A percentile compares a stretch with the other conserved stretches of the same genome.
phyloP scores from a whole-genome alignment of 2,888 invertebrate species.

The Antheraea assamensis region DNA sequence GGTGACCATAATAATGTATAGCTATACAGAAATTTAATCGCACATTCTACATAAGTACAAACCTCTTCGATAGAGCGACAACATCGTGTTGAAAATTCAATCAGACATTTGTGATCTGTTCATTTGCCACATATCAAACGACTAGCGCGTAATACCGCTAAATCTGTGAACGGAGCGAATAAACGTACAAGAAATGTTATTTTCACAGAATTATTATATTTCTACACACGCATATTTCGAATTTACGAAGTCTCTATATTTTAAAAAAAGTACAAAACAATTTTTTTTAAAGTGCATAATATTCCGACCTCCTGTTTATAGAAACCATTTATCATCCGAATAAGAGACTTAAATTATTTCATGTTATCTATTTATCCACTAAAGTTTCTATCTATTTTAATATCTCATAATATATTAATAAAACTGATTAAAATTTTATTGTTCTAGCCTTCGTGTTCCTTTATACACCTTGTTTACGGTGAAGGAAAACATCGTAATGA shows the following conservation, averaged over 20 bases:
- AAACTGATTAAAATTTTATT: too few species aligned
- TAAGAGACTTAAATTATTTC: too few species aligned
- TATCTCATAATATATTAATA: too few species aligned
- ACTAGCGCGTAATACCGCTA: conserved; percentile 62
- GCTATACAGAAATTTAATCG: not conserved
- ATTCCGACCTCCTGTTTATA: too few species aligned
- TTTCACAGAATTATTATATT: conserved; percentile 52
- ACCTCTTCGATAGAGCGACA: conserved; percentile 56
- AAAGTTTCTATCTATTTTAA: too few species aligned
- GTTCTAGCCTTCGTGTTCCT: too few species aligned
- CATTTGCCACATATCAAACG: conserved; percentile 48
- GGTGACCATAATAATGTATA: too few species aligned
- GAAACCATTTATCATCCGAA: too few species aligned
- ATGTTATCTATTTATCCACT: too few species aligned
- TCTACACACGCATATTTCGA: not conserved
- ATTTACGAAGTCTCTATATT: conserved; percentile 2
- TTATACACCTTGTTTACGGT: too few species aligned
- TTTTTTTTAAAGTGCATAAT: too few species aligned
- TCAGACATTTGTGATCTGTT: conserved; percentile 70
- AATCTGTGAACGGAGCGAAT: conserved; percentile 53
- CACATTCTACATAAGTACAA: conserved; percentile 43
- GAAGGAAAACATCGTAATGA: too few species aligned
- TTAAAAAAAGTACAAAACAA: not conserved
- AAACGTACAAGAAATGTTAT: conserved; percentile 51
- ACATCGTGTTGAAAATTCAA: conserved; percentile 70